A percentile compares a stretch with the other conserved stretches of the same genome.
These are phyloP conservation scores for Piezodorus guildinii DNA, from an alignment of 1,140 invertebrate genomes.

Conservation along the genomic window DNA sequence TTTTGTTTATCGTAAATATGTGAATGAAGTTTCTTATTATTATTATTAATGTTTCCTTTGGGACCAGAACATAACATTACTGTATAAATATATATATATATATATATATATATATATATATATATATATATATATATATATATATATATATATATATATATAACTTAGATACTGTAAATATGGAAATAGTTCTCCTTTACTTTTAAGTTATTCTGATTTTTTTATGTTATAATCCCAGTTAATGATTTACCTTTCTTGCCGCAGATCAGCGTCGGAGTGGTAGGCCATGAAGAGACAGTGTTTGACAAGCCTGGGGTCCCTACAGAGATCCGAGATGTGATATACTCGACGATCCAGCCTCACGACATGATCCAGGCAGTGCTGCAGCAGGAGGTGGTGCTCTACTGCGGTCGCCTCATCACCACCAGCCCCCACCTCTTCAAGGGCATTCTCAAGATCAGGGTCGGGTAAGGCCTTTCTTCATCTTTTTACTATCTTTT, in stretches of 20 bases:
- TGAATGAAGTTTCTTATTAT: no score
- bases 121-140: no score
- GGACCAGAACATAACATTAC: no score
- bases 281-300: constrained; percentile 85
- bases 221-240: background rate
- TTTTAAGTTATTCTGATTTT: no score
- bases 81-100: no score
- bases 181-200: no score
- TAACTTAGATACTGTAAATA: no score
- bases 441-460: constrained; percentile 89
- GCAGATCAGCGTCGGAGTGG: constrained; percentile 86
- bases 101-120: no score
- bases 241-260: constrained; percentile 21
- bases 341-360: constrained; percentile 74
- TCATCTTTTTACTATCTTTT: no score
- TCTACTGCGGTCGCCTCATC: constrained; percentile 89
- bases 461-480: constrained; percentile 56
- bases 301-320: constrained; percentile 96
- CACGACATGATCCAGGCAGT: constrained; percentile 89
- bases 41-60: no score
- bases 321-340: constrained; percentile 74
- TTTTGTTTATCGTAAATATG: no score
- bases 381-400: constrained; percentile 87
- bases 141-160: no score
- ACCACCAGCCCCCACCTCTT: constrained; percentile 86